Percentiles rank a stretch among this genome's conserved stretches.
phyloP scores from a whole-genome alignment of 2,888 invertebrate genomes.

The Epirrhoe tristata region DNA sequence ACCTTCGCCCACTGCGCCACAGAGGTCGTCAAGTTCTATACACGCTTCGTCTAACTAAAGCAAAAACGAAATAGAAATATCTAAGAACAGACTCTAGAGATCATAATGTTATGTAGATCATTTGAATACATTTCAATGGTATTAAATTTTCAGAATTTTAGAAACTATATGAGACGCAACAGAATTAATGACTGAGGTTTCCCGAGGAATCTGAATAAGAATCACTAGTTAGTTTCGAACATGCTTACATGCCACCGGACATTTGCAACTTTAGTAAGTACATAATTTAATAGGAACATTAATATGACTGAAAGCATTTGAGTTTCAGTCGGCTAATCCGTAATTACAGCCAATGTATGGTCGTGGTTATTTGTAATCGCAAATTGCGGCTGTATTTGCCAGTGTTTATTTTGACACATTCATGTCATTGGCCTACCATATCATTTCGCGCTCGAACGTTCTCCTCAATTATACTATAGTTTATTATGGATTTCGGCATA shows the following conservation, averaged over 20 bases:
- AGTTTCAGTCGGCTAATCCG: slow-evolving; percentile 65
- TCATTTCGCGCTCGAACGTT: slow-evolving; percentile 2
- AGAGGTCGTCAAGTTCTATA: too few species aligned
- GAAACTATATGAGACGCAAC: too few species aligned
- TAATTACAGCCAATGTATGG: slow-evolving; percentile 68
- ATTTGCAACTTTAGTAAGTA: slow-evolving; percentile 49
- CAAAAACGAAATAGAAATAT: too few species aligned
- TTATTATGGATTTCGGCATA: not conserved
- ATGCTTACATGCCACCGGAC: slow-evolving; percentile 5
- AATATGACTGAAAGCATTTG: slow-evolving; percentile 60
- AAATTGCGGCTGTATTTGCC: slow-evolving; percentile 58
- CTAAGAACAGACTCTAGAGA: too few species aligned
- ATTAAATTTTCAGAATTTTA: too few species aligned
- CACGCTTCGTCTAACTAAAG: too few species aligned
- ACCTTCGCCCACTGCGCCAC: too few species aligned
- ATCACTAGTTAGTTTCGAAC: not conserved
- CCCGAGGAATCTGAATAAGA: not conserved
- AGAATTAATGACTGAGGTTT: not conserved
- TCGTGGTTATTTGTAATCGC: slow-evolving; percentile 62
- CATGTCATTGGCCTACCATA: slow-evolving; percentile 2
- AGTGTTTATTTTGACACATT: slow-evolving; percentile 50
- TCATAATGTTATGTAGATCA: too few species aligned
- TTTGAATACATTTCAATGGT: too few species aligned
- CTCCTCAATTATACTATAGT: not conserved
- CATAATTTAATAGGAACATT: slow-evolving; percentile 61